Evolutionary conservation across 1,140 invertebrate genomes (phyloP).

Genomic region (Drosophila orena): DNA sequence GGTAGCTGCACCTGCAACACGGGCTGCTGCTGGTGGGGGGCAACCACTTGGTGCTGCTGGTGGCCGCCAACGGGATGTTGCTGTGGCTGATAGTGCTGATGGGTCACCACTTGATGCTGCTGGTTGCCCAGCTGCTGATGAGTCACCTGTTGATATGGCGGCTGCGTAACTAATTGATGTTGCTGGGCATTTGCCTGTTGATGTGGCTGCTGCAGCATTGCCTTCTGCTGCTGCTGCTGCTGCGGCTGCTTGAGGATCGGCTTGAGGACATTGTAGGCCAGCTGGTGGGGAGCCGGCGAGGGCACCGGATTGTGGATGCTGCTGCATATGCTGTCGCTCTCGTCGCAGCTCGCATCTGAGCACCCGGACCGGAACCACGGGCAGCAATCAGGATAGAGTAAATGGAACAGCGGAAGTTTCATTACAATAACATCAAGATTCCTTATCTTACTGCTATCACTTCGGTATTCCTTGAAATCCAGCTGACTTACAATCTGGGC

Average conservation of each 20-base stretch:
- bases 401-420: not conserved
- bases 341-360: conserved; percentile 75
- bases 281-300: conserved; percentile 63
- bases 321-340: conserved; percentile 63
- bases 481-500: not conserved
- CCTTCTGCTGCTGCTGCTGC: conserved; percentile 31
- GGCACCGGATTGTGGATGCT: conserved; percentile 52
- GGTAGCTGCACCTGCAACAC: not conserved
- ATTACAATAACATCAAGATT: not conserved
- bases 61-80: not conserved
- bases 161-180: not conserved
- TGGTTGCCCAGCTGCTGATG: not conserved
- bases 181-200: conserved; percentile 10
- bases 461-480: not conserved
- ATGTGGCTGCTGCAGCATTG: conserved; percentile 3
- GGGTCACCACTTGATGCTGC: not conserved
- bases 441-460: too few relatives aligned
- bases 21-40: not conserved
- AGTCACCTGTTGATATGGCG: not conserved
- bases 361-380: conserved; percentile 16
- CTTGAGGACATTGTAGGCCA: conserved; percentile 66
- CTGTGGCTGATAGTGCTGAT: not conserved
- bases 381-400: conserved; percentile 11
- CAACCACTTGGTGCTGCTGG: not conserved
- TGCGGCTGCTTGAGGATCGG: conserved; percentile 74